These are phyloP conservation scores for Limnodromus scolopaceus DNA, from an alignment of 2,797 vertebrate genomes.

Conservation along the genomic window DNA sequence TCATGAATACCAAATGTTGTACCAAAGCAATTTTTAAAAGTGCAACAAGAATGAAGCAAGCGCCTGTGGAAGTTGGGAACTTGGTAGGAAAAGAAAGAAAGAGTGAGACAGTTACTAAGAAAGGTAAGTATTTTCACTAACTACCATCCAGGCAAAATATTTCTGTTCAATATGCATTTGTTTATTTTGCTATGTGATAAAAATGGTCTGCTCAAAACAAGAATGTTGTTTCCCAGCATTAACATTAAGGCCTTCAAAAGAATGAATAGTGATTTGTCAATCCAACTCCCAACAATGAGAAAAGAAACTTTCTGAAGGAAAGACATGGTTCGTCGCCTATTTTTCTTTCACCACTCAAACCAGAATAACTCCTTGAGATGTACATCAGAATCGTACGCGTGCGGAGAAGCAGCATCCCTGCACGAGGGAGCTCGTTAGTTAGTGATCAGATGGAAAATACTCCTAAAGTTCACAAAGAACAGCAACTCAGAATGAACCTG, in stretches of 20 bases:
- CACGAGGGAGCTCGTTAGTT: fast-evolving
- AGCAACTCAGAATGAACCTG: not conserved
- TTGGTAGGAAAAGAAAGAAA: not conserved
- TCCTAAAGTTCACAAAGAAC: not conserved
- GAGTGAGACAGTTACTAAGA: not conserved
- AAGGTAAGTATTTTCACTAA: not conserved
- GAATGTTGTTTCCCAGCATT: not conserved
- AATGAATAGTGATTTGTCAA: not conserved
- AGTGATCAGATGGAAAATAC: not conserved
- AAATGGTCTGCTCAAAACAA: not conserved
- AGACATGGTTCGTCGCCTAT: not conserved
- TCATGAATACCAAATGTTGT: fast-evolving
- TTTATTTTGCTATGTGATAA: not conserved
- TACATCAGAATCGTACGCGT: fast-evolving
- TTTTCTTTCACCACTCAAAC: not conserved
- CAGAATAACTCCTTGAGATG: not conserved
- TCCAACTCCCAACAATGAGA: not conserved
- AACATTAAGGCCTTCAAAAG: not conserved
- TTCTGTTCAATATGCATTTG: not conserved
- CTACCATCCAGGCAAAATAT: not conserved
- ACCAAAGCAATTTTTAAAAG: not conserved
- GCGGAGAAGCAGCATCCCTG: not conserved
- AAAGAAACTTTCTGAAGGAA: not conserved
- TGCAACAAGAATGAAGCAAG: not conserved
- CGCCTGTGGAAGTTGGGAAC: fast-evolving